Evolutionary conservation across 2,113 vertebrate genomes (phyloP), one percentile per base, ranked within the genome.

Genomic region (Phoenicopterus ruber): DNA sequence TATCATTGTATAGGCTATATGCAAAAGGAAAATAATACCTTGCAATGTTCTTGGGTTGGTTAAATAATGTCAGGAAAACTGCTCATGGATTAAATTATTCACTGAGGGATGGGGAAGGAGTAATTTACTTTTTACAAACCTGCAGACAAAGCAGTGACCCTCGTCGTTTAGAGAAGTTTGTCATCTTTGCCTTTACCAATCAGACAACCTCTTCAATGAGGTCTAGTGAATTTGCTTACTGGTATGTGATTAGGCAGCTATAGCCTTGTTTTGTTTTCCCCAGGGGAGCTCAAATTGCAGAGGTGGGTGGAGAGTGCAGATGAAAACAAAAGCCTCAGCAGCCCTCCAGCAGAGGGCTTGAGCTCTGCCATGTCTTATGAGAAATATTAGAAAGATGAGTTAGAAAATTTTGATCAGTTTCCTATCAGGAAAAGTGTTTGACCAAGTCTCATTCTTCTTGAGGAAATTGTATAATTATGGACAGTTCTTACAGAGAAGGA

Each of bases 201-300:
- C 22, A 42, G 31, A 31, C 24, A 54, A 11, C 18, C 7, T 29
- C 40, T 73, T 50, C 59, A 44, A 2, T 13, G 22, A 79, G 22
- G 29, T 38, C n/a, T 36, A 49, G 40, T 31, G n/a, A 38, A 38
- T 67, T 54, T 72, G 24, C 36, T 87, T 49, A 18, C 28, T 14
- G n/a, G n/a, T 49, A 16, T 49, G 36, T 1, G 1, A 38, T 47
- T 40, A 72, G 32, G 8, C 25, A 40, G 29, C 66, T 62, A 4
- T 32, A 40, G 18, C 32, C 47, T 46, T 47, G 20, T 50, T 20
- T 36, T 52, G 5, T 66, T 88, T 71, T 76, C 4, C 29, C 13
- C 17, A 38, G 26, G 13, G 17, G 6, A 84, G 4, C 9, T 2
- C 42, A 42, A 70, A 65, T 26, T 89, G 22, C 0, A 0, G 17